These are phyloP conservation scores for Harpagoxenus sublaevis DNA, from an alignment of 2,888 invertebrate genomes.

Conservation along the genomic window DNA sequence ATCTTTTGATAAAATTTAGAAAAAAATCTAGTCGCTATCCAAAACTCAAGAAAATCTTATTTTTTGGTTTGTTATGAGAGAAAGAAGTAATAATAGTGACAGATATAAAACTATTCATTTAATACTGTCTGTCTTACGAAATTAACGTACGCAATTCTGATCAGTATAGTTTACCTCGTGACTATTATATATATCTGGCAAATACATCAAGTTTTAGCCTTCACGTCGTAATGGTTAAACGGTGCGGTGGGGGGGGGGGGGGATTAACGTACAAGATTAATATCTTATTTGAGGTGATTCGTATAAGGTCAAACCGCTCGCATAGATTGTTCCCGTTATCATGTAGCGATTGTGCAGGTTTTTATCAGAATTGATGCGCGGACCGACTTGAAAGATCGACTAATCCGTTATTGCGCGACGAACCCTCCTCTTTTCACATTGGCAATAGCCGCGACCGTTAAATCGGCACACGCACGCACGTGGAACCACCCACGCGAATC, in stretches of 20 bases:
- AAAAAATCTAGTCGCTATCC: too few species aligned
- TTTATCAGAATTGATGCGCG: neutral
- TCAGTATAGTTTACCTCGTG: conserved; percentile 12
- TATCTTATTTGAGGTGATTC: conserved; percentile 14
- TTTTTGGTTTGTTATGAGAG: neutral
- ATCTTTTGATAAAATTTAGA: too few species aligned
- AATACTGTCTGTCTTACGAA: neutral
- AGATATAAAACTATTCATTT: neutral
- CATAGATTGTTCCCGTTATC: conserved; percentile 38
- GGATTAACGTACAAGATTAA: conserved; percentile 56
- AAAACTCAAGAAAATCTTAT: too few species aligned
- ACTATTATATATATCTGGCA: neutral
- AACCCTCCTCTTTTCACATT: conserved; percentile 29
- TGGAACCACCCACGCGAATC: conserved; percentile 68
- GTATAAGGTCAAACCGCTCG: conserved; percentile 15
- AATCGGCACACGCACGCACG: conserved; percentile 54
- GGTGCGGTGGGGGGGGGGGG: too few species aligned
- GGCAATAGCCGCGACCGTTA: conserved; percentile 48
- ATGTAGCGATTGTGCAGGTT: neutral
- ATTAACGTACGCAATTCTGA: neutral
- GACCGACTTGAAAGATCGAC: conserved; percentile 20
- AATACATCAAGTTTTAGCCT: conserved; percentile 8
- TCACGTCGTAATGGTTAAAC: conserved; percentile 52
- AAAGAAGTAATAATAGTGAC: neutral
- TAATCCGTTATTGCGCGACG: conserved; percentile 53